Evolutionary conservation across 2,888 invertebrate species (phyloP).

Genomic region (Synergus umbraculus): DNA sequence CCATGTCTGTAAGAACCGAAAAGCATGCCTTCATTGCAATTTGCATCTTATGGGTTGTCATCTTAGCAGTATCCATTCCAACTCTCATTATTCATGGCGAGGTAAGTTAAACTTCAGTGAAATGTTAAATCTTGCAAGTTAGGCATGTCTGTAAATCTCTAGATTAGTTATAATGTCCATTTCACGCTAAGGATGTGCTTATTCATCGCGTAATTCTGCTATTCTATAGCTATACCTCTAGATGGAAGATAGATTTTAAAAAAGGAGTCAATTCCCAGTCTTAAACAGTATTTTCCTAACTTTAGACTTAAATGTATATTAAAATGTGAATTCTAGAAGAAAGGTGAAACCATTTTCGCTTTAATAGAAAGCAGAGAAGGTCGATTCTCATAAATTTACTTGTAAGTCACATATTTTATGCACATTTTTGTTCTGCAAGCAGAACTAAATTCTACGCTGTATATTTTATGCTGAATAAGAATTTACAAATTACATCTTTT

Average conservation of each 20-base stretch:
- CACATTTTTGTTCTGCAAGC: background rate
- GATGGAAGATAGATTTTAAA: background rate
- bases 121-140: background rate
- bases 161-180: background rate
- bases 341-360: background rate
- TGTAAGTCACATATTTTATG: background rate
- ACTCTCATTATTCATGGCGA: conserved; percentile 88
- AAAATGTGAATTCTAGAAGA: background rate
- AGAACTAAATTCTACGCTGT: background rate
- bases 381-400: background rate
- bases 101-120: conserved; percentile 77
- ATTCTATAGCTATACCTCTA: background rate
- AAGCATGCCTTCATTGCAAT: conserved; percentile 89
- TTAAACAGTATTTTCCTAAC: background rate
- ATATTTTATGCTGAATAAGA: background rate
- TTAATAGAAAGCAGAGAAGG: background rate
- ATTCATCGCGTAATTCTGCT: background rate
- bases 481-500: too few species aligned
- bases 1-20: conserved; percentile 91
- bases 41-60: conserved; percentile 88
- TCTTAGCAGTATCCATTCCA: conserved; percentile 87
- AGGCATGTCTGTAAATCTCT: background rate
- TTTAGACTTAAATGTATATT: background rate
- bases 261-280: too few species aligned
- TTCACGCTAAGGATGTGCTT: background rate